Conservation (phyloP, 1,140 invertebrate genomes). For the Idris sp. region DNA sequence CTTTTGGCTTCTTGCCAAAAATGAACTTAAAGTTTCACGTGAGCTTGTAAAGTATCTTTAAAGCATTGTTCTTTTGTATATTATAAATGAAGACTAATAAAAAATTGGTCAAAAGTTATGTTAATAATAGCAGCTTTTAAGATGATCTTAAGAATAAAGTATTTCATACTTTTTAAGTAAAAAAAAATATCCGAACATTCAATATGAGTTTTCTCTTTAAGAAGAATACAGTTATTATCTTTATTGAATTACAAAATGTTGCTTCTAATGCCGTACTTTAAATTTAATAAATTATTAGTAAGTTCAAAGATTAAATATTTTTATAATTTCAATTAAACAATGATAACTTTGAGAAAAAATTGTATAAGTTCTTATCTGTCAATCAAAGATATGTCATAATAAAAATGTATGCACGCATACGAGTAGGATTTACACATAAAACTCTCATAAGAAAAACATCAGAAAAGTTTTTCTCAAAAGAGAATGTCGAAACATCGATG, state of each 20-base stretch:
- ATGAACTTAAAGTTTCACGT: conserved; percentile 26
- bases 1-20: conserved; percentile 23
- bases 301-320: no score
- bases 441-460: conserved; percentile 27
- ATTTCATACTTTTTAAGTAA: no score
- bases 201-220: no score
- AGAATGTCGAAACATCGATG: conserved; percentile 46
- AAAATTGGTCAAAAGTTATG: conserved; percentile 8
- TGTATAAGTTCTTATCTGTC: no score
- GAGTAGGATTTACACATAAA: conserved; percentile 42
- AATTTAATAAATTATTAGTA: no score
- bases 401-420: conserved; percentile 29
- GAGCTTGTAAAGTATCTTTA: conserved; percentile 22
- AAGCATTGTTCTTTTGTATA: conserved; percentile 36
- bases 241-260: no score
- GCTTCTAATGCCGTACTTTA: no score
- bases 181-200: no score
- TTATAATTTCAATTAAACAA: no score
- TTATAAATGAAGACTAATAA: conserved; percentile 19
- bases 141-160: no score
- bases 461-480: conserved; percentile 49
- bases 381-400: conserved; percentile 16
- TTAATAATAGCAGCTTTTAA: conserved; percentile 30
- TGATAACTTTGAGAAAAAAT: no score
- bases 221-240: no score